These are phyloP conservation scores for Lithobates pipiens DNA, from an alignment of 2,797 vertebrate species.

Conservation along the genomic window DNA sequence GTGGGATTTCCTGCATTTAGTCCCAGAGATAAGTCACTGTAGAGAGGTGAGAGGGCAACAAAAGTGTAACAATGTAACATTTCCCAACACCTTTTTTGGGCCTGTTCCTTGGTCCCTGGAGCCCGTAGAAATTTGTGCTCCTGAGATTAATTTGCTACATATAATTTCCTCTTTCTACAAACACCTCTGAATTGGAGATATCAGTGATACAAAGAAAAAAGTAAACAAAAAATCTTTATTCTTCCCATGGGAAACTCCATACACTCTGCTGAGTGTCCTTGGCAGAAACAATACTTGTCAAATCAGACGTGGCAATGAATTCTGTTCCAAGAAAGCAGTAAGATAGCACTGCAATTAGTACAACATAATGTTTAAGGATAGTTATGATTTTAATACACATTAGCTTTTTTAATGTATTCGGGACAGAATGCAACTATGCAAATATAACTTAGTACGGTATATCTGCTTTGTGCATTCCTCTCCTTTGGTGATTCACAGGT, in stretches of 20 bases:
- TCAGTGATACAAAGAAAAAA: slow-evolving; percentile 41
- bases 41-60: slow-evolving; percentile 47
- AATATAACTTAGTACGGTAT: no score
- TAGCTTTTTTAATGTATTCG: no score
- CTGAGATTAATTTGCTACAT: slow-evolving; percentile 45
- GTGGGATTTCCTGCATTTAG: slow-evolving; percentile 50
- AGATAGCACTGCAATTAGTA: slow-evolving; percentile 14
- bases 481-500: no score
- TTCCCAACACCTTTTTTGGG: slow-evolving; percentile 43
- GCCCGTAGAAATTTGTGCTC: slow-evolving; percentile 31
- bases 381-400: no score
- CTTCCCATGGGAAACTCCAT: slow-evolving; percentile 25
- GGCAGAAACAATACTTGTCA: slow-evolving; percentile 18
- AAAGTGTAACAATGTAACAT: slow-evolving; percentile 57
- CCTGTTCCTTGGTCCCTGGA: slow-evolving; percentile 5
- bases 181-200: slow-evolving; percentile 29
- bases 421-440: no score
- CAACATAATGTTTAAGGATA: neutral
- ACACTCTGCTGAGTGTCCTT: slow-evolving; percentile 23
- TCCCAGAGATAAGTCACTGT: slow-evolving; percentile 24
- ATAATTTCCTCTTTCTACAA: slow-evolving; percentile 56
- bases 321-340: slow-evolving; percentile 19
- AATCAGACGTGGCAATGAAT: neutral
- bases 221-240: slow-evolving; percentile 32
- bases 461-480: no score